Evolutionary conservation across 2,797 vertebrate genomes (phyloP).

Genomic region (Heteromormyrus szaboi): DNA sequence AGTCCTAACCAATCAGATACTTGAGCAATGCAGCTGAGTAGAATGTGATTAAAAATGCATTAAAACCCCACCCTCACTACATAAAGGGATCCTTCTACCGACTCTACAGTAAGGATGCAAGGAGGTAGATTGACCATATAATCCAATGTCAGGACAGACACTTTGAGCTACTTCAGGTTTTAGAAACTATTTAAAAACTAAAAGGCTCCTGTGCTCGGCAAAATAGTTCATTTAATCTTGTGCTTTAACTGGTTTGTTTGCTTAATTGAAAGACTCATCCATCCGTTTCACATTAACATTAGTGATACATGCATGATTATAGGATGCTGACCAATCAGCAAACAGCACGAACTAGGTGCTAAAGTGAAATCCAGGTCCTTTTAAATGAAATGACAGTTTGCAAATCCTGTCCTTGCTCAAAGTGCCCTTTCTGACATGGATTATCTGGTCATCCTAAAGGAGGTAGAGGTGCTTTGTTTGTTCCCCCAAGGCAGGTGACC

Average conservation of each 20-base stretch:
- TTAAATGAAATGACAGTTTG: not conserved
- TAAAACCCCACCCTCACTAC: not conserved
- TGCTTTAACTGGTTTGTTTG: not conserved
- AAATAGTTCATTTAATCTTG: not conserved
- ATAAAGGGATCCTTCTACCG: not conserved
- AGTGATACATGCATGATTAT: not conserved
- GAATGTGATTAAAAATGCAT: slow-evolving; percentile 12
- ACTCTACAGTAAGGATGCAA: not conserved
- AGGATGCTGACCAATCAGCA: not conserved
- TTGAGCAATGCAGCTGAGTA: slow-evolving; percentile 34
- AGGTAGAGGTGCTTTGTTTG: not conserved
- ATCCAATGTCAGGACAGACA: not conserved
- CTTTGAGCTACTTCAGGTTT: not conserved
- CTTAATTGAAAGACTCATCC: not conserved
- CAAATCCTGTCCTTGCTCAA: not conserved
- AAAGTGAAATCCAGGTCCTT: not conserved
- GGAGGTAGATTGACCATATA: not conserved
- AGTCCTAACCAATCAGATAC: slow-evolving; percentile 34
- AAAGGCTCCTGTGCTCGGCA: not conserved
- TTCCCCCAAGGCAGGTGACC: not conserved
- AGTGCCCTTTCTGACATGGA: not conserved
- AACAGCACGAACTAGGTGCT: not conserved
- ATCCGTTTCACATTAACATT: not conserved
- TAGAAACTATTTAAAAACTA: not conserved
- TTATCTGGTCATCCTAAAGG: not conserved